Evolutionary conservation across 1,140 invertebrate genomes (phyloP).

Genomic region (Ips typographus): DNA sequence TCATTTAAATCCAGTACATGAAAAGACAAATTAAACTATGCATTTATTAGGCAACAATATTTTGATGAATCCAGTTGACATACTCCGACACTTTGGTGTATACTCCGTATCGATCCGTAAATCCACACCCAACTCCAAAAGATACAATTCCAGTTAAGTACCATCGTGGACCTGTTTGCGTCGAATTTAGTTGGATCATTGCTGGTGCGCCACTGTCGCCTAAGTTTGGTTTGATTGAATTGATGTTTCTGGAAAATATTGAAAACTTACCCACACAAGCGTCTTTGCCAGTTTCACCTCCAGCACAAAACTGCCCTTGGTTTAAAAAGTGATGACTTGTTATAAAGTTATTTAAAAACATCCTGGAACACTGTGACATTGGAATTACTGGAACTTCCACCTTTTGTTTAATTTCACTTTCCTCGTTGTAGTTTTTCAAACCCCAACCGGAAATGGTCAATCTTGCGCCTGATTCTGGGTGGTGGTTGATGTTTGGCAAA

Average conservation of each 20-base stretch:
- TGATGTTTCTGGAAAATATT: background rate
- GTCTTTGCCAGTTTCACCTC: constrained; percentile 62
- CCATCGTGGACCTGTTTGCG: constrained; percentile 47
- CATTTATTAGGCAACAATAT: background rate
- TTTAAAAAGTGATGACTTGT: constrained; percentile 1
- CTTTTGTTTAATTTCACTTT: constrained; percentile 51
- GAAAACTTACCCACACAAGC: constrained; percentile 56
- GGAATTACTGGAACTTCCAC: constrained; percentile 53
- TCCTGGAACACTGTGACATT: constrained; percentile 49
- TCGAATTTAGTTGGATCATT: constrained; percentile 42
- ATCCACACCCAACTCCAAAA: constrained; percentile 62
- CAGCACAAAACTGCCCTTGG: constrained; percentile 62
- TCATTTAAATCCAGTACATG: too few species aligned
- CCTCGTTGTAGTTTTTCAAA: constrained; percentile 53
- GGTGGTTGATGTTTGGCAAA: constrained; percentile 55
- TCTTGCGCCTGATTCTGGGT: constrained; percentile 44
- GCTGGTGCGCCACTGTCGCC: constrained; percentile 64
- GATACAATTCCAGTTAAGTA: constrained; percentile 59
- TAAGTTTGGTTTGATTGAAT: constrained; percentile 37
- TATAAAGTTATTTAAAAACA: constrained; percentile 50
- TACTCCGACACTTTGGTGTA: constrained; percentile 60
- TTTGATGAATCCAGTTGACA: constrained; percentile 58
- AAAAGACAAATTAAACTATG: too few species aligned
- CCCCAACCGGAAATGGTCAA: constrained; percentile 69
- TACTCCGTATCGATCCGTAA: constrained; percentile 58